Percentiles rank a stretch among this genome's conserved stretches.
Conservation (phyloP, 2,888 invertebrate genomes). For the Melieria picta region DNA sequence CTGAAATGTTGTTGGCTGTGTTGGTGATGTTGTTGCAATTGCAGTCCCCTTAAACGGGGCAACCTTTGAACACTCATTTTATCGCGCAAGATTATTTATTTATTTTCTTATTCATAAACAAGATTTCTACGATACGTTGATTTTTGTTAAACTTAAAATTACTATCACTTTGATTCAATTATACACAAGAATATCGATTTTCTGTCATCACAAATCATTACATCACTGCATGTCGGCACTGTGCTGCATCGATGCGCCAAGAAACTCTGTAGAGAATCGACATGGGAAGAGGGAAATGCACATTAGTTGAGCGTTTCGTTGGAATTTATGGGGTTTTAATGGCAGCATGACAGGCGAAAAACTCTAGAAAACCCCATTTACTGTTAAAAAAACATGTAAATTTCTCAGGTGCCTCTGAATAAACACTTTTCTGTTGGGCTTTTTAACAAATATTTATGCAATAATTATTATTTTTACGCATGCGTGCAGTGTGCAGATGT, state of each 20-base stretch:
- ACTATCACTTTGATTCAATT: constrained; percentile 16
- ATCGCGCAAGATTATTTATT: constrained; percentile 20
- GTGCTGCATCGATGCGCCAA: background rate
- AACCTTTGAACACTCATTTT: constrained; percentile 57
- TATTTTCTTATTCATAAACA: background rate
- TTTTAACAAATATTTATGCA: no score
- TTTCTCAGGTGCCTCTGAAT: no score
- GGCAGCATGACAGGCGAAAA: background rate
- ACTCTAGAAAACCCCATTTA: background rate
- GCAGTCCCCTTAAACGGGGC: constrained; percentile 46
- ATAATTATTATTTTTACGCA: no score
- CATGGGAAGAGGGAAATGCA: background rate
- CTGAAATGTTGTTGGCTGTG: constrained; percentile 19
- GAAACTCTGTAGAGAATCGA: background rate
- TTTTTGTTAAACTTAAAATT: constrained; percentile 18
- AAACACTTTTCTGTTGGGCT: no score
- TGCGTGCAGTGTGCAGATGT: no score
- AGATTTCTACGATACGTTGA: background rate
- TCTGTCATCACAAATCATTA: no score
- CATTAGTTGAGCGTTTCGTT: constrained; percentile 3
- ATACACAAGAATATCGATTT: no score
- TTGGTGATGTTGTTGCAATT: background rate
- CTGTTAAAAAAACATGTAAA: no score
- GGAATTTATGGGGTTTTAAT: background rate
- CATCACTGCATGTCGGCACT: no score